Evolutionary conservation across 2,797 vertebrate genomes (phyloP).

Genomic region (Sandelia bainsii): DNA sequence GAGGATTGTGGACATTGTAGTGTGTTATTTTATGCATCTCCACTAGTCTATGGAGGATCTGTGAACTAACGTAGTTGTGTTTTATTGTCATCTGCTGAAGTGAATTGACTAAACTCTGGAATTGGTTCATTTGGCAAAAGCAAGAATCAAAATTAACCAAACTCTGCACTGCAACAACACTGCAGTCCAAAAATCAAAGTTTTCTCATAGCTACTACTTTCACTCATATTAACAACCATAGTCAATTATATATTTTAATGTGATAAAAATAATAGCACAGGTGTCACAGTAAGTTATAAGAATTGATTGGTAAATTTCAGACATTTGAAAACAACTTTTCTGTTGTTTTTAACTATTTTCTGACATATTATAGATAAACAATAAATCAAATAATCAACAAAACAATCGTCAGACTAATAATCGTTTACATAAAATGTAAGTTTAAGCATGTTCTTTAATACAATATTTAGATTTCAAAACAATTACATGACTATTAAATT

Average conservation of each 20-base stretch:
- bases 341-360: too few relatives aligned
- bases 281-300: too few relatives aligned
- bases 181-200: background rate
- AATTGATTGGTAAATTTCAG: too few relatives aligned
- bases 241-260: too few relatives aligned
- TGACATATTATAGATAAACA: too few relatives aligned
- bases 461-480: too few relatives aligned
- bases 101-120: conserved; percentile 42
- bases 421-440: background rate
- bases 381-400: too few relatives aligned
- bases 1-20: conserved; percentile 11
- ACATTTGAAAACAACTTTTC: too few relatives aligned
- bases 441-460: background rate
- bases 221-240: too few relatives aligned
- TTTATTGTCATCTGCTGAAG: conserved; percentile 50
- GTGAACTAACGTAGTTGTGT: conserved; percentile 31
- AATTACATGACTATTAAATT: too few relatives aligned
- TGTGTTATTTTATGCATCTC: conserved; percentile 1
- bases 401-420: background rate
- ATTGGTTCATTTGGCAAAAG: conserved; percentile 45
- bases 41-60: conserved; percentile 18
- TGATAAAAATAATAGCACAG: too few relatives aligned
- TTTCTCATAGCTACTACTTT: background rate
- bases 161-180: background rate
- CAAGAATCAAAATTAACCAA: conserved; percentile 22